phyloP scores from a whole-genome alignment of 2,797 vertebrate species.

The Molossus molossus region DNA sequence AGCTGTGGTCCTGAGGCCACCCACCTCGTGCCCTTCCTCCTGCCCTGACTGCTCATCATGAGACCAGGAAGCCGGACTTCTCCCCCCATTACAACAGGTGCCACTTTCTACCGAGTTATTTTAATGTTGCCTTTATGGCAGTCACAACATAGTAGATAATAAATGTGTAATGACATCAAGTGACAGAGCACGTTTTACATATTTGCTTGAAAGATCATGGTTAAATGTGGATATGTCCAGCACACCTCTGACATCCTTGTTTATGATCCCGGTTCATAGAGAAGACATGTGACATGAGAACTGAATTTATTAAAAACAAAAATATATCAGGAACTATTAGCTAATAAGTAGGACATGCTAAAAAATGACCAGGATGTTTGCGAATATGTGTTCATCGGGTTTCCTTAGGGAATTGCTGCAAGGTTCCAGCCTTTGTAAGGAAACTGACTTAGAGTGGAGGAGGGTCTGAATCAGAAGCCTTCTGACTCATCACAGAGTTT shows the following conservation, averaged over 20 bases:
- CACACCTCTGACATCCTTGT: slow-evolving; percentile 50
- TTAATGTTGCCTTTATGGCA: slow-evolving; percentile 61
- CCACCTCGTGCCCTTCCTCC: not conserved
- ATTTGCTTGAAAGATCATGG: slow-evolving; percentile 67
- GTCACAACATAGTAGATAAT: slow-evolving; percentile 61
- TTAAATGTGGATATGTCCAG: slow-evolving; percentile 66
- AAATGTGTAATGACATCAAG: slow-evolving; percentile 72
- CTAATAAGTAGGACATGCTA: slow-evolving; percentile 32
- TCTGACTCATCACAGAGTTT: not conserved
- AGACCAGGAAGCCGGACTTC: not conserved
- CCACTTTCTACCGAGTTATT: slow-evolving; percentile 65
- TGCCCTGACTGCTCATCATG: not conserved
- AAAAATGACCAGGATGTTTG: not conserved
- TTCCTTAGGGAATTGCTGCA: not conserved
- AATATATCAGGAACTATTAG: not conserved
- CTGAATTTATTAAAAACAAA: slow-evolving; percentile 62
- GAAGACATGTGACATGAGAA: slow-evolving; percentile 58
- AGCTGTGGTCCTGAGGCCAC: not conserved
- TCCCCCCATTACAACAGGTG: not conserved
- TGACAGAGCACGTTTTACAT: slow-evolving; percentile 65
- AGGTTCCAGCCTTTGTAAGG: not conserved
- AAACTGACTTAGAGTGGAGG: not conserved
- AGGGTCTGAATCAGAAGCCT: not conserved
- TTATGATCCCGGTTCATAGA: slow-evolving; percentile 53
- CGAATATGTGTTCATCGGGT: not conserved